Evolutionary conservation across 2,888 invertebrate species (phyloP).

Genomic region (Heliconius ismenius): DNA sequence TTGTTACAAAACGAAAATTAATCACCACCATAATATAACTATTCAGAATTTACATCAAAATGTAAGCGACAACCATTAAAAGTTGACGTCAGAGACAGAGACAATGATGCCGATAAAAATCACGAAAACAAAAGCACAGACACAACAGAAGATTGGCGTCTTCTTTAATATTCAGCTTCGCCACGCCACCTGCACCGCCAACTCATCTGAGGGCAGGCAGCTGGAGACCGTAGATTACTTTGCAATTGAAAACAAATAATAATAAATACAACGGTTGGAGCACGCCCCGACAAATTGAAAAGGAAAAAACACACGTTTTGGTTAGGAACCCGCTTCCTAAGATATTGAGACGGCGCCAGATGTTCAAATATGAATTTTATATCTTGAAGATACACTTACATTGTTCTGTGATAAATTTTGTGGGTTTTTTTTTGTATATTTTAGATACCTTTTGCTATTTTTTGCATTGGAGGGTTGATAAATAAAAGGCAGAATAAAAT

Average conservation of each 20-base stretch:
- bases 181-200: conserved; percentile 36
- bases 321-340: conserved; percentile 51
- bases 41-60: conserved; percentile 11
- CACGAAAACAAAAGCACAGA: conserved; percentile 33
- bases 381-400: conserved; percentile 55
- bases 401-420: conserved; percentile 46
- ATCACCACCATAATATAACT: background rate
- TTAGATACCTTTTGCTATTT: background rate
- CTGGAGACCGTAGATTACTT: conserved; percentile 77
- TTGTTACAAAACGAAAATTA: background rate
- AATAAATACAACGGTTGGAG: conserved; percentile 73
- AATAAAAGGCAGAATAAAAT: too few species aligned
- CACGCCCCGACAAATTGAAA: conserved; percentile 72
- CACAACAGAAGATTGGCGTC: conserved; percentile 29
- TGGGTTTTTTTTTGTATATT: conserved; percentile 24
- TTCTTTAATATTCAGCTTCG: conserved; percentile 47
- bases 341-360: conserved; percentile 68
- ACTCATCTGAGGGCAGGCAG: conserved; percentile 61
- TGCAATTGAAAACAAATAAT: conserved; percentile 81
- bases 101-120: conserved; percentile 33
- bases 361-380: conserved; percentile 67
- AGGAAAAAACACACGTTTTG: conserved; percentile 58
- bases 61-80: conserved; percentile 32
- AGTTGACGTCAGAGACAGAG: conserved; percentile 30
- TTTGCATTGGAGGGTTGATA: background rate